Conservation (phyloP, 2,888 invertebrate genomes). For the Calameuta filiformis region DNA sequence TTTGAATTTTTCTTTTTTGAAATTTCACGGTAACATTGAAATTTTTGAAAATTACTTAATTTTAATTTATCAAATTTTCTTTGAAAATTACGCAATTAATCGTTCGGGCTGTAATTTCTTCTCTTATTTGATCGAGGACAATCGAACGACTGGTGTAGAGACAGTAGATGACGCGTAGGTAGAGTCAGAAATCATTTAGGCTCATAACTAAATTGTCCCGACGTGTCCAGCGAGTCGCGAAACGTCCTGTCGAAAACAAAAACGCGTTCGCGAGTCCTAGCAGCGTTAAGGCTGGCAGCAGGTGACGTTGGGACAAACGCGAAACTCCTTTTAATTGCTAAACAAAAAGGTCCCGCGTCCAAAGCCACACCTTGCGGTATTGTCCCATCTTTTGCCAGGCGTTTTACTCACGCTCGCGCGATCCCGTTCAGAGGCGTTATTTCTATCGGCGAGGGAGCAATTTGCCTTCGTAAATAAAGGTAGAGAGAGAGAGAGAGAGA, state of each 20-base stretch:
- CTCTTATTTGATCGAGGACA: not conserved
- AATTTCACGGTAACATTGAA: not conserved
- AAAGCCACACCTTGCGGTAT: conserved; percentile 56
- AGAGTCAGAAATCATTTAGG: not conserved
- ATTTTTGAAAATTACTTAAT: not conserved
- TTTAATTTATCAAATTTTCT: not conserved
- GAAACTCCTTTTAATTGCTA: conserved; percentile 62
- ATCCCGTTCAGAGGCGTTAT: conserved; percentile 14
- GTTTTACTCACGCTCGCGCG: conserved; percentile 44
- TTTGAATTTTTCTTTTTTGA: not conserved
- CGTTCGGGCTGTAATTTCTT: not conserved
- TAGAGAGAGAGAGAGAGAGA: not conserved
- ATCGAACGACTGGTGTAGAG: not conserved
- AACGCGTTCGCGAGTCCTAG: conserved; percentile 44
- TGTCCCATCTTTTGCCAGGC: conserved; percentile 36
- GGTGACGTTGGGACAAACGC: conserved; percentile 54
- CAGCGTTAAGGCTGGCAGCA: conserved; percentile 56
- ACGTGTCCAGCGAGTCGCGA: conserved; percentile 57
- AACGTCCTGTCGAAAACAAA: conserved; percentile 28
- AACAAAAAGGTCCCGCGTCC: conserved; percentile 50
- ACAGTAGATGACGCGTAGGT: not conserved
- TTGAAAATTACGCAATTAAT: not conserved
- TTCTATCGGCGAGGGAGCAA: not conserved
- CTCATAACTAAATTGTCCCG: conserved; percentile 16
- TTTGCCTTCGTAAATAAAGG: not conserved